These are phyloP conservation scores for Tetramorium simillimum DNA, from an alignment of 1,140 invertebrate genomes.

Conservation along the genomic window DNA sequence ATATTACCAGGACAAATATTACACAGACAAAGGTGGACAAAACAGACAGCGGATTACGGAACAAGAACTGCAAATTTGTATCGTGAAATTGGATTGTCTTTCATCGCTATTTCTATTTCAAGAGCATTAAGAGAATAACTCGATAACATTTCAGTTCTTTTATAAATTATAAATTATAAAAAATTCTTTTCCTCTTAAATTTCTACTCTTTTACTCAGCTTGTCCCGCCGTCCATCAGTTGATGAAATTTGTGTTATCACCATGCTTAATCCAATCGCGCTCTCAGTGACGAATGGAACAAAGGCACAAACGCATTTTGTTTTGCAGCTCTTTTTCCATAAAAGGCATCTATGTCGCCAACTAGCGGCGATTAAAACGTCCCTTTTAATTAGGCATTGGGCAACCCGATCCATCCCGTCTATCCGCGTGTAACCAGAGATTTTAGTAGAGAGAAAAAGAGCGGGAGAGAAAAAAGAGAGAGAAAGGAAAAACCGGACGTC, in stretches of 20 bases:
- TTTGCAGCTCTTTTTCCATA: constrained; percentile 32
- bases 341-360: constrained; percentile 47
- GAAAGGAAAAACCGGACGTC: constrained; percentile 11
- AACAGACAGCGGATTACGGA: neutral
- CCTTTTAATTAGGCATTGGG: constrained; percentile 62
- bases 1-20: neutral
- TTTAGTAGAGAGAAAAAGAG: neutral
- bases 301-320: neutral
- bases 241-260: neutral
- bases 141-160: neutral
- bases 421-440: constrained; percentile 68
- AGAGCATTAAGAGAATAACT: neutral
- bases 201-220: neutral
- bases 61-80: neutral
- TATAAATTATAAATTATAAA: neutral
- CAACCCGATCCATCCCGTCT: constrained; percentile 53
- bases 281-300: neutral
- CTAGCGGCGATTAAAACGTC: constrained; percentile 47
- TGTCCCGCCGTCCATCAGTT: neutral
- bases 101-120: neutral
- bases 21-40: neutral
- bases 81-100: neutral
- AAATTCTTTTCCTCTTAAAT: neutral
- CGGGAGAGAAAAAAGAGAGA: neutral
- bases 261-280: neutral